Base-by-base conservation (phyloP, 2,888 invertebrate species). In the Ectemnius cavifrons region DNA sequence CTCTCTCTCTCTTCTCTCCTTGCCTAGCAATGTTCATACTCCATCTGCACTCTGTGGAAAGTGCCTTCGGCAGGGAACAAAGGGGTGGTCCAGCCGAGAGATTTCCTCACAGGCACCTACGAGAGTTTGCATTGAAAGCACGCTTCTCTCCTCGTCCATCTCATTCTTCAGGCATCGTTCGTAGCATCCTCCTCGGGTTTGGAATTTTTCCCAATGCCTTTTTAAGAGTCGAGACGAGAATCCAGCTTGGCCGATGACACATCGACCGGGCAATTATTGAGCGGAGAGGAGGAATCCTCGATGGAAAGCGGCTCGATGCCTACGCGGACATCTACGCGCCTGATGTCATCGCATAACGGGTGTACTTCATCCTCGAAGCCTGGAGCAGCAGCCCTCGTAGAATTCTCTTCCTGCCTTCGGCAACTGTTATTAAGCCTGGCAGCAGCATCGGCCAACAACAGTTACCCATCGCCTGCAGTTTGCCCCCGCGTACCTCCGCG, bases 291-390 rank as follows among this genome's bases (percentile, higher is more conserved):
- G 28, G 63, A 49, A 69, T 28, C 16, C 16, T 4, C 37, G 46
- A 20, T 37, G 18, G 49, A 27, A 67, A 52, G 63, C n/a, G 45
- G 3, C 3, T 11, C 16, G 52, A 23, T 23, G 67, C 78, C 76
- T 64, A 75, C 78, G 75, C 75, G 64, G 14, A 59, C 59, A 23
- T 75, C 64, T 67, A 75, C 75, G 73, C 67, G 83, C 63, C 71
- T 75, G 78, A 82, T 80, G 83, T 80, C 81, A 78, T 83, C 80
- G 76, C 56, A 14, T 72, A 76, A 83, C 71, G 73, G 77, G 64
- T 62, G 65, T 71, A 63, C 37, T 68, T 45, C 63, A 28, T 23
- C 61, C 27, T 60, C 57, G 37, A 4, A 11, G 37, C 6, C 62
- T 57, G n/a, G n/a, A n/a, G n/a, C n/a, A n/a, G n/a, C 2, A 13